These are phyloP conservation scores for Electrophaes corylata DNA, from an alignment of 2,888 invertebrate species.

Conservation along the genomic window DNA sequence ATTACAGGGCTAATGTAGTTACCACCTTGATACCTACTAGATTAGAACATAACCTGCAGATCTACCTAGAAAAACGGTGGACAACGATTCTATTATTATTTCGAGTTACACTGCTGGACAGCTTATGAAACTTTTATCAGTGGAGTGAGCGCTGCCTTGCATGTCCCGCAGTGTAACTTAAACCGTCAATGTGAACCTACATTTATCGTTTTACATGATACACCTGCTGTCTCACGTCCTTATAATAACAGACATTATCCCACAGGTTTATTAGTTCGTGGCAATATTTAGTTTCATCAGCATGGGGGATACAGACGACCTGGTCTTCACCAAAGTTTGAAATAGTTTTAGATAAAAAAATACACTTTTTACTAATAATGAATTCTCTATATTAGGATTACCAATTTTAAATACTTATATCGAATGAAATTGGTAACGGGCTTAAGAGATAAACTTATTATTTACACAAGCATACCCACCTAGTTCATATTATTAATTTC, in stretches of 20 bases:
- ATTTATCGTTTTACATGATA: background rate
- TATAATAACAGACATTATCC: constrained; percentile 16
- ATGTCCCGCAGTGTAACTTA: background rate
- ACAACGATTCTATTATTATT: background rate
- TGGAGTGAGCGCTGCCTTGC: too few species aligned
- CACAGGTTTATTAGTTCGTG: constrained; percentile 28
- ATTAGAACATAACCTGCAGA: constrained; percentile 14
- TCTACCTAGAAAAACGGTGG: background rate
- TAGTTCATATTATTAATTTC: too few species aligned
- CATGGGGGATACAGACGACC: constrained; percentile 3
- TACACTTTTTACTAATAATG: too few species aligned
- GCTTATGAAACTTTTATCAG: too few species aligned
- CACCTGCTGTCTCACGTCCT: constrained; percentile 6
- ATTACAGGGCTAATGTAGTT: constrained; percentile 21
- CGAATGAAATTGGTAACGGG: too few species aligned
- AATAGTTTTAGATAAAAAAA: background rate
- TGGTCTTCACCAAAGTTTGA: background rate
- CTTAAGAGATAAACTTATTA: too few species aligned
- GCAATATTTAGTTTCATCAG: constrained; percentile 22
- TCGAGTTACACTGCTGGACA: background rate
- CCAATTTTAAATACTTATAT: too few species aligned
- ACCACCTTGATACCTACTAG: constrained; percentile 18
- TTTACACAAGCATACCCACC: too few species aligned
- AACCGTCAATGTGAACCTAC: too few species aligned
- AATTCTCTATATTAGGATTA: too few species aligned